Evolutionary conservation across 1,140 invertebrate genomes (phyloP).

Genomic region (Drosophila kikkawai): DNA sequence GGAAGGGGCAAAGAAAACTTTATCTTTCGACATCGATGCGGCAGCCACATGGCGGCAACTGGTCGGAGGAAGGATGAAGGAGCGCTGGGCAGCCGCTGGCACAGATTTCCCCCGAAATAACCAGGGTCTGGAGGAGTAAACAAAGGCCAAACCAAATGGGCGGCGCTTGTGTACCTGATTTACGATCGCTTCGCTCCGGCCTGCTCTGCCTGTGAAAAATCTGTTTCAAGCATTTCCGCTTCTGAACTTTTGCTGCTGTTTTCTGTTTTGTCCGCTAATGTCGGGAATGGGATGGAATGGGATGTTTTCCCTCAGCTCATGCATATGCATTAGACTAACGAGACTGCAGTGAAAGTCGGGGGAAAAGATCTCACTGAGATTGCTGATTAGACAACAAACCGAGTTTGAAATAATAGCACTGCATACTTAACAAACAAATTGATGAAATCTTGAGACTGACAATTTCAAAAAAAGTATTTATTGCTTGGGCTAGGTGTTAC

Average conservation of each 20-base stretch:
- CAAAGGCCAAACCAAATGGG: slow-evolving; percentile 49
- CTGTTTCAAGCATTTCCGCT: slow-evolving; percentile 45
- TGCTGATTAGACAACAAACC: slow-evolving; percentile 40
- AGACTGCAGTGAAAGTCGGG: slow-evolving; percentile 55
- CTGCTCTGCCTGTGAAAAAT: slow-evolving; percentile 33
- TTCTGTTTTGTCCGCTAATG: slow-evolving; percentile 18
- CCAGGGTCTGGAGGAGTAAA: slow-evolving; percentile 53
- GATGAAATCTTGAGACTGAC: slow-evolving; percentile 2
- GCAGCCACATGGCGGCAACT: slow-evolving; percentile 70
- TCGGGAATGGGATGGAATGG: slow-evolving; percentile 8
- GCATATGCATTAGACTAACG: slow-evolving; percentile 58
- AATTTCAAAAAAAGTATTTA: not conserved
- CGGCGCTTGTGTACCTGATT: slow-evolving; percentile 53
- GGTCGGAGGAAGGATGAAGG: slow-evolving; percentile 34
- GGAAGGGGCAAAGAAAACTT: slow-evolving; percentile 32
- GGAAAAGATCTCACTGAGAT: slow-evolving; percentile 40
- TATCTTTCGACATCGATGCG: slow-evolving; percentile 43
- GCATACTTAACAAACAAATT: not conserved
- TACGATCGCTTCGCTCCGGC: slow-evolving; percentile 27
- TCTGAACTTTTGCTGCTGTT: slow-evolving; percentile 38
- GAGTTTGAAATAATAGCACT: slow-evolving; percentile 20
- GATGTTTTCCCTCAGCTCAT: slow-evolving; percentile 37
- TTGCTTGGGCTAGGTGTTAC: not conserved
- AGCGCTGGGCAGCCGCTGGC: slow-evolving; percentile 42
- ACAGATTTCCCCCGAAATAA: slow-evolving; percentile 46